A percentile compares a stretch with the other conserved stretches of the same genome.
These are phyloP conservation scores for Montipora foliosa DNA, from an alignment of 64 coral and sea anemone species.

Conservation along the genomic window DNA sequence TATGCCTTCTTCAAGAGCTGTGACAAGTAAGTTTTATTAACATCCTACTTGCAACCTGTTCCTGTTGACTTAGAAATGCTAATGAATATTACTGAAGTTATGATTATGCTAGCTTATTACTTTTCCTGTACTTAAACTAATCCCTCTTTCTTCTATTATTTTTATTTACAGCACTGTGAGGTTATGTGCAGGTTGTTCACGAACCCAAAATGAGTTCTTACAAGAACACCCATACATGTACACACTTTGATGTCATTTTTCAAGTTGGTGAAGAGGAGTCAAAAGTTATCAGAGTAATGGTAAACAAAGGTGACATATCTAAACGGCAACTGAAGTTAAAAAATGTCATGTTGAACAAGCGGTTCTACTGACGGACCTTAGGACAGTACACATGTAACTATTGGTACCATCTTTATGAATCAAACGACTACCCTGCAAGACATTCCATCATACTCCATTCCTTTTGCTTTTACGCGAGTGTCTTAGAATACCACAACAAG, in stretches of 20 bases:
- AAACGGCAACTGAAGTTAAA: slow-evolving; percentile 7
- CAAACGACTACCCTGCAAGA: not conserved
- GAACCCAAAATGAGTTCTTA: no score
- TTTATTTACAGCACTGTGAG: no score
- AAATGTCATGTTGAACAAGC: not conserved
- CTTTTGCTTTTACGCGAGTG: not conserved
- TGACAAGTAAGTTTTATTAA: no score
- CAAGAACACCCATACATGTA: no score
- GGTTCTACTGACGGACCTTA: slow-evolving; percentile 23
- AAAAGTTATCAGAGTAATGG: slow-evolving; percentile 6
- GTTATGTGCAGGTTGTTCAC: no score
- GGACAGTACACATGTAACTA: not conserved
- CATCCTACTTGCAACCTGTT: no score
- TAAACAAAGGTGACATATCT: slow-evolving; percentile 19
- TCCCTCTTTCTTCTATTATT: no score
- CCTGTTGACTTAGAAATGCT: no score
- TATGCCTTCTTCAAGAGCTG: no score
- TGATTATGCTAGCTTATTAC: no score
- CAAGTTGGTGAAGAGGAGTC: slow-evolving; percentile 13
- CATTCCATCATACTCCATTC: not conserved
- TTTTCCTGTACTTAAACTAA: no score
- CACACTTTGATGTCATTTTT: slow-evolving; percentile 27
- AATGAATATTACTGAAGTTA: no score
- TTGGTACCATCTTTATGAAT: slow-evolving; percentile 14
- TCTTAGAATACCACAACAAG: not conserved